phyloP scores from a whole-genome alignment of 2,888 invertebrate species.

The Plutella xylostella region DNA sequence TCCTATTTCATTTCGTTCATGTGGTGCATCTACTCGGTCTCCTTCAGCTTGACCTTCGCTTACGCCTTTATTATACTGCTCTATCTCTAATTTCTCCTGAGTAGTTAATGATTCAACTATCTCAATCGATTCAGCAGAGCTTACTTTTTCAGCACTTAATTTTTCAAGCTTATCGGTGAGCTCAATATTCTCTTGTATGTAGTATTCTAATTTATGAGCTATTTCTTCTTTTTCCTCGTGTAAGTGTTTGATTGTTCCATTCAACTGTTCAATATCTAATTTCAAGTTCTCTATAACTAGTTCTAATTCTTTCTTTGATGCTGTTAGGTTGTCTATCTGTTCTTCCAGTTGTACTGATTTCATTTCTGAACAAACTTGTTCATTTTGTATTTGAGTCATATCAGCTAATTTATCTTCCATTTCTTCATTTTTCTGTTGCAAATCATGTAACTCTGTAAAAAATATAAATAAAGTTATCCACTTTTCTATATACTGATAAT shows the following conservation, averaged over 20 bases:
- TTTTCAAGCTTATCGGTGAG: conserved; percentile 79
- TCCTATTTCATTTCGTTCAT: conserved; percentile 64
- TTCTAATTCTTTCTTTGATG: conserved; percentile 58
- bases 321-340: conserved; percentile 72
- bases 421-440: conserved; percentile 72
- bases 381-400: conserved; percentile 72
- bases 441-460: conserved; percentile 61
- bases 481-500: too few relatives aligned
- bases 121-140: conserved; percentile 81
- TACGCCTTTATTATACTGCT: conserved; percentile 73
- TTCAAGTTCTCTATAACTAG: conserved; percentile 59
- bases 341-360: conserved; percentile 84
- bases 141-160: conserved; percentile 77
- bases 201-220: conserved; percentile 72
- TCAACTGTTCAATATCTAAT: conserved; percentile 64
- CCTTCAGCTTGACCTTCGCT: conserved; percentile 22
- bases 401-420: conserved; percentile 73
- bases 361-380: conserved; percentile 82
- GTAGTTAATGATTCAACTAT: conserved; percentile 78
- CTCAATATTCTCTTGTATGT: conserved; percentile 80
- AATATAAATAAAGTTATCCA: too few relatives aligned
- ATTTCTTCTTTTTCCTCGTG: conserved; percentile 72
- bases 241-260: conserved; percentile 66
- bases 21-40: conserved; percentile 22
- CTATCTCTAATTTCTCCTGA: conserved; percentile 77